Conservation (phyloP, 1,140 invertebrate genomes). For the Cataglyphis hispanica region DNA sequence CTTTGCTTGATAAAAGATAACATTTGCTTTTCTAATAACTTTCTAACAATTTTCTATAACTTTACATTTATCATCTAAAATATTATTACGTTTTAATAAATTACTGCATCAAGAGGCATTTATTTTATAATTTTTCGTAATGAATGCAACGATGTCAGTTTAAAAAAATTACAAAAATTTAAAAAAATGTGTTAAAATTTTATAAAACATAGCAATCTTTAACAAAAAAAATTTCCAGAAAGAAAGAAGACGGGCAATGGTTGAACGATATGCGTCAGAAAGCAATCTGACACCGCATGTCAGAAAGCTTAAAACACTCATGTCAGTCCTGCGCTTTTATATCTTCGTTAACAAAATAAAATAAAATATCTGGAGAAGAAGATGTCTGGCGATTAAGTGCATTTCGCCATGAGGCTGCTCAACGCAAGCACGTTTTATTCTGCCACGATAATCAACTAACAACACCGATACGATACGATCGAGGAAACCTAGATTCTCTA, state of each 20-base stretch:
- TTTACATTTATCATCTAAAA: neutral
- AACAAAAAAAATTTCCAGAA: conserved; percentile 4
- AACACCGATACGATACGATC: conserved; percentile 40
- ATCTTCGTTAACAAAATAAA: conserved; percentile 39
- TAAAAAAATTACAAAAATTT: too few species aligned
- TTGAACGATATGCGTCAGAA: neutral
- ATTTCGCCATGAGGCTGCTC: conserved; percentile 19
- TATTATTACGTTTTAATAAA: neutral
- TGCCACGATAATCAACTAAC: conserved; percentile 21
- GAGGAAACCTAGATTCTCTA: conserved; percentile 18
- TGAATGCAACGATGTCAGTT: too few species aligned
- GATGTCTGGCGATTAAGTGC: conserved; percentile 35
- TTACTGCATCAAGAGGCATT: too few species aligned
- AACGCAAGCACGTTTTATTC: conserved; percentile 25
- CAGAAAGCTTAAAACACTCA: conserved; percentile 7
- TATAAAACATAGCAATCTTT: too few species aligned
- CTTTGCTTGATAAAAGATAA: neutral
- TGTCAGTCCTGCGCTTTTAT: neutral
- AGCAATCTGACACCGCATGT: neutral
- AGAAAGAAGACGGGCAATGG: neutral
- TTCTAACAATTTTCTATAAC: too few species aligned
- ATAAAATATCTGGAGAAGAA: conserved; percentile 1
- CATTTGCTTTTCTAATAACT: neutral
- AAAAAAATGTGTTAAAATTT: too few species aligned
- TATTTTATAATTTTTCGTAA: too few species aligned